Conservation (phyloP, 2,797 vertebrate genomes). For the Triplophysa bombifrons region DNA sequence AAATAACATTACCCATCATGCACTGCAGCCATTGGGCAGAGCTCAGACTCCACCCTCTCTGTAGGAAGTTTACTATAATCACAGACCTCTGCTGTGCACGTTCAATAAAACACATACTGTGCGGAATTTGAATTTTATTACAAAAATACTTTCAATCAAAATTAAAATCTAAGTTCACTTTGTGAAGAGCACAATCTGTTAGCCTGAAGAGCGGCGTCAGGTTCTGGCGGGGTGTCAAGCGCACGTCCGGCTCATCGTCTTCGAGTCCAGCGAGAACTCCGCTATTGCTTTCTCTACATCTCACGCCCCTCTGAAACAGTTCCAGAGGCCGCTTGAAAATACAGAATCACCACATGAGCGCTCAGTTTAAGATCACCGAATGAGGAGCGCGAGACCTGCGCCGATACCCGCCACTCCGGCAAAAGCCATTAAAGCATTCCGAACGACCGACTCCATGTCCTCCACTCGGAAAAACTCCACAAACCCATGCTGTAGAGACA, state of each 20-base stretch:
- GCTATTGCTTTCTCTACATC: background rate
- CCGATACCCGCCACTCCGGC: constrained; percentile 87
- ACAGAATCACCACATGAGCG: background rate
- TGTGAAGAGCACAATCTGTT: background rate
- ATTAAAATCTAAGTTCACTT: background rate
- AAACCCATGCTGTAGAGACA: constrained; percentile 82
- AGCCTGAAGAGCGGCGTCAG: background rate
- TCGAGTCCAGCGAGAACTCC: background rate
- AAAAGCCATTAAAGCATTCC: constrained; percentile 84
- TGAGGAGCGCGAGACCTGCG: constrained; percentile 83
- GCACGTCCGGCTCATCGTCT: background rate
- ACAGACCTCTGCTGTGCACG: background rate
- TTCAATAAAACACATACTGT: background rate
- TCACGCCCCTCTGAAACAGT: background rate
- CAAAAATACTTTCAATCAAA: background rate
- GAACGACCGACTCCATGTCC: constrained; percentile 84
- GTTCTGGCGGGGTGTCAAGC: background rate
- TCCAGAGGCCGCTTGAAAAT: background rate
- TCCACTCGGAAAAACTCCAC: constrained; percentile 86
- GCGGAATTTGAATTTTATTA: background rate
- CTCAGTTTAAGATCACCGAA: constrained; percentile 77
- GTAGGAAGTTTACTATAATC: no score
- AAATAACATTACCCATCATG: background rate
- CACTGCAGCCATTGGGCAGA: background rate
- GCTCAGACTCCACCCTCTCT: no score